Conservation (phyloP, 2,113 vertebrate species). For the Sakesphorus luctuosus region DNA sequence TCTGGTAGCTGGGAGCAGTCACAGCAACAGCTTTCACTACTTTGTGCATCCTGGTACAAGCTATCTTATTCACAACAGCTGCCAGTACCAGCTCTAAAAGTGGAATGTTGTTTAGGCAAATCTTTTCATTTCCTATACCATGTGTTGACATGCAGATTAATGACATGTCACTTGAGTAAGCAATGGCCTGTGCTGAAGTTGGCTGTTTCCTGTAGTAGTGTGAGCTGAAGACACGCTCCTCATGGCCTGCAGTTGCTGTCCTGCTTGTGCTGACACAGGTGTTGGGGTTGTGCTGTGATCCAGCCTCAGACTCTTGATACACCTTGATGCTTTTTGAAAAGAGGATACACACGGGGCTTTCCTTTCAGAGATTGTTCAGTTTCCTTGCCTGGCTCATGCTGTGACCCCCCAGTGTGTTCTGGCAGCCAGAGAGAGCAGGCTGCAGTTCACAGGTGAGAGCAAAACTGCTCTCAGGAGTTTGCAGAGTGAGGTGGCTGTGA, state of each 20-base stretch:
- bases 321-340: background rate
- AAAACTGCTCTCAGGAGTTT: background rate
- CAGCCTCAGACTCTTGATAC: background rate
- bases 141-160: background rate
- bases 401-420: background rate
- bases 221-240: background rate
- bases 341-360: background rate
- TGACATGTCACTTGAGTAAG: background rate
- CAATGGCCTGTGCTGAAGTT: background rate
- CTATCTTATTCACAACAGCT: background rate
- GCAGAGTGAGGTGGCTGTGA: background rate
- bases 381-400: background rate
- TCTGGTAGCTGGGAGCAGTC: background rate
- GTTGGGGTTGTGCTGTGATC: background rate
- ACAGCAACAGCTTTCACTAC: background rate
- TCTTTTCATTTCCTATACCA: background rate
- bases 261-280: background rate
- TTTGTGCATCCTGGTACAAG: background rate
- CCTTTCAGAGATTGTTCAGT: background rate
- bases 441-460: background rate
- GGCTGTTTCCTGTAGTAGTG: background rate
- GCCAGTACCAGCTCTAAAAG: background rate
- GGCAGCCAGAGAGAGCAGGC: background rate
- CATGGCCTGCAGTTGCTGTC: background rate
- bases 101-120: background rate